A percentile compares a stretch with the other conserved stretches of the same genome.
Conservation (phyloP, 1,140 invertebrate species). For the Bombus vancouverensis region DNA sequence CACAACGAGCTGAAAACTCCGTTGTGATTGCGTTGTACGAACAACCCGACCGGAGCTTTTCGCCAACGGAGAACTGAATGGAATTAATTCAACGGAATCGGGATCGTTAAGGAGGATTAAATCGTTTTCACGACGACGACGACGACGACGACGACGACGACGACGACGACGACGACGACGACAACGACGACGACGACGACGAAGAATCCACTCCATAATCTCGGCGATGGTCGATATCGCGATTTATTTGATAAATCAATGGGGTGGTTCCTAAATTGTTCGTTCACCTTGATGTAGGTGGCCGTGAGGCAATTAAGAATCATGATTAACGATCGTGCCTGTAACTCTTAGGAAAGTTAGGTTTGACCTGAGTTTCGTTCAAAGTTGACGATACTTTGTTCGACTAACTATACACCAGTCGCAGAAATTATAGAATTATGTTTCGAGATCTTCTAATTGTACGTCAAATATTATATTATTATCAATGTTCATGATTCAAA, state of each 20-base stretch:
- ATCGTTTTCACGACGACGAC: constrained; percentile 39
- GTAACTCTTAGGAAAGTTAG: constrained; percentile 61
- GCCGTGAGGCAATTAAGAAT: constrained; percentile 69
- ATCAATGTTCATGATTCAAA: too few species aligned
- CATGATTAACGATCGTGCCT: constrained; percentile 66
- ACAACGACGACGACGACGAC: background rate
- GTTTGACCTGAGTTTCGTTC: constrained; percentile 38
- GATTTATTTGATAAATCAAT: constrained; percentile 73
- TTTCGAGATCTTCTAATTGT: background rate
- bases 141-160: constrained; percentile 4
- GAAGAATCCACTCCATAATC: constrained; percentile 50
- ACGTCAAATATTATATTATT: background rate
- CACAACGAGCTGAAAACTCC: background rate
- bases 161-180: constrained; percentile 3
- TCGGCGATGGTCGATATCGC: constrained; percentile 50
- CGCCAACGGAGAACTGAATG: background rate
- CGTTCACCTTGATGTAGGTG: constrained; percentile 59
- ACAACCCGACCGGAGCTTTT: background rate
- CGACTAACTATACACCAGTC: background rate
- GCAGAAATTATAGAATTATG: background rate
- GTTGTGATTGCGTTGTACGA: constrained; percentile 18
- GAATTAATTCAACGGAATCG: constrained; percentile 49
- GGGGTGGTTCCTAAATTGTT: constrained; percentile 63
- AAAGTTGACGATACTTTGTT: constrained; percentile 33
- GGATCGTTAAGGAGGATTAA: constrained; percentile 63